These are phyloP conservation scores for Elephas maximus DNA, from an alignment of 2,113 vertebrate species.

Conservation along the genomic window DNA sequence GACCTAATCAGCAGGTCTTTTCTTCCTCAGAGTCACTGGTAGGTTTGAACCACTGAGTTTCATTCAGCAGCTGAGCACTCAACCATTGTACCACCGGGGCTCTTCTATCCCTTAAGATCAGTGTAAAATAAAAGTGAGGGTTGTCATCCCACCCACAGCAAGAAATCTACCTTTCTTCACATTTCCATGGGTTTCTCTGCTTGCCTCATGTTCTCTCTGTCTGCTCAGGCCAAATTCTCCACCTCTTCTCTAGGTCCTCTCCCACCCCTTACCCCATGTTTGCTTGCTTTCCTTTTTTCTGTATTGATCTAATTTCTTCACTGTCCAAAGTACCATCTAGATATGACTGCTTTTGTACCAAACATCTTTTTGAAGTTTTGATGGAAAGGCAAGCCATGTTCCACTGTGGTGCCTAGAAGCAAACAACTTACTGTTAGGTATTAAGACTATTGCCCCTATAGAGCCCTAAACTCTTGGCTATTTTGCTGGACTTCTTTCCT, in stretches of 20 bases:
- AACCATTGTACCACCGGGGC: background rate
- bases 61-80: background rate
- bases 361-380: background rate
- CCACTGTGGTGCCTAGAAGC: background rate
- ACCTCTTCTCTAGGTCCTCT: background rate
- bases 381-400: background rate
- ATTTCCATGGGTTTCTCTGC: background rate
- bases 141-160: background rate
- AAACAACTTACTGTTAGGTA: background rate
- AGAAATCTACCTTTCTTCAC: background rate
- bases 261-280: background rate
- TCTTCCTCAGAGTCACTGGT: background rate
- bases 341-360: background rate
- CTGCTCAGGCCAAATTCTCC: background rate
- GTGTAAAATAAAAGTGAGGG: background rate
- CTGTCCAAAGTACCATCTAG: background rate
- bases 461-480: background rate
- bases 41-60: background rate
- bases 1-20: background rate
- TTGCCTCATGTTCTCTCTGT: background rate
- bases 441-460: background rate
- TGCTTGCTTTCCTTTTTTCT: background rate
- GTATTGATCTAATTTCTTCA: background rate
- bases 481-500: background rate
- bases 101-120: background rate